Base-by-base conservation (phyloP, 2,113 vertebrate genomes). In the Oriolus oriolus region DNA sequence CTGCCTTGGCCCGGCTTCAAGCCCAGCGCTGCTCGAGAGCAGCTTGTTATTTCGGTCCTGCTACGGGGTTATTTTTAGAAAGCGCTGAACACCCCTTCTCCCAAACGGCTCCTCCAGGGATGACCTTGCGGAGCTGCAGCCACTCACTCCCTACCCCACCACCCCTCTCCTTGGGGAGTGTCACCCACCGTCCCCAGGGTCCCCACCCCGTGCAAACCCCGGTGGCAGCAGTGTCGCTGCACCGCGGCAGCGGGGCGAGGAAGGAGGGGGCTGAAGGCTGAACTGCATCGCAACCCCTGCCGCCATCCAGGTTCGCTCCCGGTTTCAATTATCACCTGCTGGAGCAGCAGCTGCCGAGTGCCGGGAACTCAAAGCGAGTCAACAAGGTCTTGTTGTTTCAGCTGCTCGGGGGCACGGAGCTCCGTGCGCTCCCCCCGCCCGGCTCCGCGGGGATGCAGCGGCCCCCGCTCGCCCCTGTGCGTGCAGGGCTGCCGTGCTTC, bases 301-400 rank as follows among this genome's bases (percentile, higher is more conserved):
- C 42, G 65, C 91, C 89, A 81, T 92, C 89, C 94, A 92, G 83
- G 91, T 93, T 83, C 2, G 61, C 71, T 93, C 84, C 94, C 61
- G 76, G 92, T 93, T 95, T 93, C 96, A 96, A 96, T 97, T 97
- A 96, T 95, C 96, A 96, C 97, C 97, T 97, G 97, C 97, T 82
- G 91, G 90, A 95, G 93, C 93, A 79, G 95, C 96, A 97, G 97
- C 96, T 96, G 96, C 95, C 14, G 84, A 74, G 96, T 12, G 86
- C 93, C 31, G 56, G 89, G 60, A 85, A 42, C 94, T 96, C 90
- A 82, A 87, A 89, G 90, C 64, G 12, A 92, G 91, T 92, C 93
- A 95, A 94, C 81, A 93, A 90, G 92, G 88, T 53, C 95, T 93
- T 95, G 94, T 95, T 95, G 90, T 91, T 95, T 94, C 97, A 97